These are phyloP conservation scores for Drosophila nigricruria DNA, from an alignment of 2,888 invertebrate genomes.

Conservation along the genomic window DNA sequence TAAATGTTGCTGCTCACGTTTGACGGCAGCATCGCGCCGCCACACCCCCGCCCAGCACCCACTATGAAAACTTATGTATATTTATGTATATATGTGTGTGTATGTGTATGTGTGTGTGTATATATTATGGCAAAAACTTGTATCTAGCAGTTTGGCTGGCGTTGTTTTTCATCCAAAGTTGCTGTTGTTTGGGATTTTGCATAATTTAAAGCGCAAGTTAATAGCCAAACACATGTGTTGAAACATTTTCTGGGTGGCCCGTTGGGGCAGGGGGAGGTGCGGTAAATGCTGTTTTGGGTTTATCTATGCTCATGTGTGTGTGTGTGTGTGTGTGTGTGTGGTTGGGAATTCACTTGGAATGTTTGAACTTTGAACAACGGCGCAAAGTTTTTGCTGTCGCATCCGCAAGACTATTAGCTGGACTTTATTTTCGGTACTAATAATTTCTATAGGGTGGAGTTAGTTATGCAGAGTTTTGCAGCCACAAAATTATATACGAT, in stretches of 20 bases:
- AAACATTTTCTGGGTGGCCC: constrained; percentile 27
- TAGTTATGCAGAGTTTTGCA: constrained; percentile 7
- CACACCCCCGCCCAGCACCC: background rate
- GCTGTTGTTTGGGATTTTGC: constrained; percentile 59
- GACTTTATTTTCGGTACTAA: constrained; percentile 20
- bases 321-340: constrained; percentile 14
- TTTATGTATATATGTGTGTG: background rate
- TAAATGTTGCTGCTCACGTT: constrained; percentile 60
- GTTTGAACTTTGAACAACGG: constrained; percentile 39
- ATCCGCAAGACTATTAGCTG: constrained; percentile 9
- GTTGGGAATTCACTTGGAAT: constrained; percentile 37
- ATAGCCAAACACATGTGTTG: constrained; percentile 70
- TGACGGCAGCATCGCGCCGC: constrained; percentile 11
- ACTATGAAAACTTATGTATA: constrained; percentile 2
- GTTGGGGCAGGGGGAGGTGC: background rate
- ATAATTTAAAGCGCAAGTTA: constrained; percentile 72
- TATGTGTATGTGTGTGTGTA: background rate
- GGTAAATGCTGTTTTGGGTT: constrained; percentile 24
- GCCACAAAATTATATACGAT: constrained; percentile 11
- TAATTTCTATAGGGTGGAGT: constrained; percentile 5
- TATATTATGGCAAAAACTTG: constrained; percentile 36
- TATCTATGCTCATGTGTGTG: constrained; percentile 2
- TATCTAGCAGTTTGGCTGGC: constrained; percentile 34
- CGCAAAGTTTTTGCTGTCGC: constrained; percentile 20
- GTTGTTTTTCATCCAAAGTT: constrained; percentile 23